Evolutionary conservation across 2,797 vertebrate genomes (phyloP), one percentile per base, ranked within the genome.

Genomic region (Vireo griseus): DNA sequence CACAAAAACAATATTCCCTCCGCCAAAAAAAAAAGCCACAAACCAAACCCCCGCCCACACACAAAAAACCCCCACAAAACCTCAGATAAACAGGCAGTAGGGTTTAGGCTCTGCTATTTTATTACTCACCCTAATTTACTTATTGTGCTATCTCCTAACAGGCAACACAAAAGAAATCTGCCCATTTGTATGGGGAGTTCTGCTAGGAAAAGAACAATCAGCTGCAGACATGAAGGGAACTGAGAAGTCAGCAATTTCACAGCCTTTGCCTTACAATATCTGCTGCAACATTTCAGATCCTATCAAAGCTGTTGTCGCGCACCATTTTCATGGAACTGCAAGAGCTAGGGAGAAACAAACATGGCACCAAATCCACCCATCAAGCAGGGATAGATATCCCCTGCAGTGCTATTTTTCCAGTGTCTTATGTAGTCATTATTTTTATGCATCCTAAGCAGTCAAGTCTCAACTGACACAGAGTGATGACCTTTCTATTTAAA

Each of bases 171-270:
- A 94, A 87, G 47, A 85, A 92, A 87, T 92, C 33, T 79, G 52
- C 57, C 57, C 37, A 50, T 82, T 82, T 92, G 37, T 55, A 73
- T 59, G 48, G 40, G 13, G 24, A 85, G 59, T 69, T 89, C 63
- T 93, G 63, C 67, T 86, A 57, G 68, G 65, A 89, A 84, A 93
- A 92, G 67, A 94, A 94, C 89, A 94, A 94, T 91, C 84, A 91
- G 86, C 78, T 92, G 78, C 71, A 92, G 33, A 57, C 45, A 78
- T 52, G 69, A 95, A 96, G 93, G 40, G 68, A 95, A 92, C 31
- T 62, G 55, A 69, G 12, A 84, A 74, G 52, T 92, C 92, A 93
- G 94, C 89, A 85, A 31, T 76, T 95, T 89, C 81, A 93, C 84
- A 95, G 91, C 52, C 75, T 92, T 87, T 91, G 63, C 63, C 48